These are phyloP conservation scores for Acronicta psi DNA, from an alignment of 2,888 invertebrate genomes.

Conservation along the genomic window DNA sequence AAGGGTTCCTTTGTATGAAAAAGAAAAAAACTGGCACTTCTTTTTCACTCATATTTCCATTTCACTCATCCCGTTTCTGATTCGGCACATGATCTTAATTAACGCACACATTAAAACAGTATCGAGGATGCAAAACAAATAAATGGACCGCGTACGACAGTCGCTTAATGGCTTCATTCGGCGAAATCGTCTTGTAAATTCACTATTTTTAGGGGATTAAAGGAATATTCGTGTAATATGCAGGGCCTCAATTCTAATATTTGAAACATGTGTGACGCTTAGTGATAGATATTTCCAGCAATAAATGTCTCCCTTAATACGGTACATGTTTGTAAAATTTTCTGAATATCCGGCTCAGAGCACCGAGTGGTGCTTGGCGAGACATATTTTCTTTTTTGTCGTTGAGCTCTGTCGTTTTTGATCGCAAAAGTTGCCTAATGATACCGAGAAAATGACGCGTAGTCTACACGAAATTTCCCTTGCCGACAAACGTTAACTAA, in stretches of 20 bases:
- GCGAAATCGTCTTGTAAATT: conserved; percentile 32
- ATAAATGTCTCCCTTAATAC: conserved; percentile 46
- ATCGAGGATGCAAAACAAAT: conserved; percentile 37
- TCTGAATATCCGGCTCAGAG: conserved; percentile 37
- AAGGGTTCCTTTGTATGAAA: conserved; percentile 59
- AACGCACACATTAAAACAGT: conserved; percentile 45
- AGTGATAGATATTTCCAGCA: conserved; percentile 41
- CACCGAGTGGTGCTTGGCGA: conserved; percentile 29
- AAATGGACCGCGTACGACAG: conserved; percentile 26
- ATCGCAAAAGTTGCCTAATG: conserved; percentile 39
- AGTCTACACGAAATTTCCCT: conserved; percentile 48
- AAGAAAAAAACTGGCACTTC: conserved; percentile 45
- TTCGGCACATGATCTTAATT: conserved; percentile 53
- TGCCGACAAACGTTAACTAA: conserved; percentile 49
- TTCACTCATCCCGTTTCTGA: conserved; percentile 41
- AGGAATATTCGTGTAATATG: conserved; percentile 16
- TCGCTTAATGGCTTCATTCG: conserved; percentile 40
- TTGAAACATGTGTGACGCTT: conserved; percentile 22
- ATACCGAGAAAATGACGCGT: conserved; percentile 40
- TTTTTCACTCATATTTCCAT: conserved; percentile 44
- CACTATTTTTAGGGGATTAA: conserved; percentile 36
- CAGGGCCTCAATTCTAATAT: conserved; percentile 25
- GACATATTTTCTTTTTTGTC: conserved; percentile 27
- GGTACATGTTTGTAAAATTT: conserved; percentile 38
- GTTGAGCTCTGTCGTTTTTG: conserved; percentile 32